Base-by-base conservation (phyloP, 1,140 invertebrate species). In the Drosophila subpulchrella region DNA sequence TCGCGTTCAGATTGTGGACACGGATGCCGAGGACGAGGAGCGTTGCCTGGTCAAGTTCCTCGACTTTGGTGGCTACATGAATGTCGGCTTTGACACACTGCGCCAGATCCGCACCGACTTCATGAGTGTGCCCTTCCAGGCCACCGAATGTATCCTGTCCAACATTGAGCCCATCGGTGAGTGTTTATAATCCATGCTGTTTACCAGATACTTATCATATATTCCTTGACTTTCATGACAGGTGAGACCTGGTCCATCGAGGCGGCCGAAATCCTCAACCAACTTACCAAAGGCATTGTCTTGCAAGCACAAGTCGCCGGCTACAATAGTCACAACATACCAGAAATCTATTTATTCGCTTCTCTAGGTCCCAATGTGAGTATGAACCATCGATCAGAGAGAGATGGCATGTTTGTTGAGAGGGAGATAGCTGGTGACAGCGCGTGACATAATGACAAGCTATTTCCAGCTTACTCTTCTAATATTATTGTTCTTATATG, bases 51-150 rank as follows among this genome's bases (percentile, higher is more conserved):
- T 99, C 36, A 96, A 96, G 93, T 96, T 98, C 91, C 95, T 99
- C 1, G 98, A 99, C 93, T 98, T 98, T 92, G 98, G 98, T 30
- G 98, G 98, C 48, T 99, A 97, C 92, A 95, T 95, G 82, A 94
- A 94, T 39, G 94, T 98, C n/a, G 94, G 95, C 71, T 95, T 95
- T 70, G 93, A 94, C 24, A 93, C 95, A 63, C 94, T 99, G 81
- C 95, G 97, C 84, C 97, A 98, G 93, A 98, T 99, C 63, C 95
- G 97, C 72, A 96, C 95, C 65, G 98, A 99, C 93, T 99, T 98
- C 91, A 96, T 98, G 94, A 94, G 95, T 30, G 93, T 99, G 82
- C 98, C 98, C 17, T 99, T 99, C 94, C 98, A 99, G 95, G 97
- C 98, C 47, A 96, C 97, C 39, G 98, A 99, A 94, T 97, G 98